Evolutionary conservation across 2,888 invertebrate species (phyloP).

Genomic region (Catocala nupta): DNA sequence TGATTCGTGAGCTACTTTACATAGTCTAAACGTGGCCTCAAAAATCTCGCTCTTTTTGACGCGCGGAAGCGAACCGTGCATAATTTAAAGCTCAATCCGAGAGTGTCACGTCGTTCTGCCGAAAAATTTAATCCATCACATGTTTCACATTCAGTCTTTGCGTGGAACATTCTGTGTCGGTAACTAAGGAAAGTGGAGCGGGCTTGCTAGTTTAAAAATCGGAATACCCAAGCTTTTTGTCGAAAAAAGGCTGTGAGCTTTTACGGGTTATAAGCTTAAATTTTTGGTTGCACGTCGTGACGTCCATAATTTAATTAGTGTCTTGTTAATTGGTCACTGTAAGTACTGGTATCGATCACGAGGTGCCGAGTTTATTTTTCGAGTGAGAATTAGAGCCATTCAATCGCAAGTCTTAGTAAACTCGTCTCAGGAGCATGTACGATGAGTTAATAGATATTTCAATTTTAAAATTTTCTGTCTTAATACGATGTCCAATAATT

Average conservation of each 20-base stretch:
- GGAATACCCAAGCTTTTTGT: constrained; percentile 10
- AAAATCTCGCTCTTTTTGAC: constrained; percentile 51
- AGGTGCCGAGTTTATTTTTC: no score
- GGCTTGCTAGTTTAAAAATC: constrained; percentile 26
- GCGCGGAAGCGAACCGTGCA: constrained; percentile 60
- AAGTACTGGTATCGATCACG: no score
- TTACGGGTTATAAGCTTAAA: constrained; percentile 6
- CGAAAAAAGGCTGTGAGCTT: constrained; percentile 7
- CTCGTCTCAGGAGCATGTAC: no score
- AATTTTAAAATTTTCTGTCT: no score
- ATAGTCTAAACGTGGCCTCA: constrained; percentile 44
- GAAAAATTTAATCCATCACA: constrained; percentile 84
- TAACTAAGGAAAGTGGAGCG: constrained; percentile 47
- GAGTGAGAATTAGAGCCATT: no score
- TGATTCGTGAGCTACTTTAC: constrained; percentile 47
- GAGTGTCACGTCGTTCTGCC: constrained; percentile 74
- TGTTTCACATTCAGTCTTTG: constrained; percentile 56
- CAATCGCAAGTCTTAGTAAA: no score
- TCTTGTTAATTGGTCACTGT: no score
- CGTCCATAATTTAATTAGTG: not conserved
- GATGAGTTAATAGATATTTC: no score
- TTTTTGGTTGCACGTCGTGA: not conserved
- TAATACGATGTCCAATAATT: no score
- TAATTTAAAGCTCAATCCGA: constrained; percentile 74
- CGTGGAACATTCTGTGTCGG: constrained; percentile 50